Evolutionary conservation across 2,113 vertebrate species (phyloP), one percentile per base, ranked within the genome.

Genomic region (Carassius carassius): DNA sequence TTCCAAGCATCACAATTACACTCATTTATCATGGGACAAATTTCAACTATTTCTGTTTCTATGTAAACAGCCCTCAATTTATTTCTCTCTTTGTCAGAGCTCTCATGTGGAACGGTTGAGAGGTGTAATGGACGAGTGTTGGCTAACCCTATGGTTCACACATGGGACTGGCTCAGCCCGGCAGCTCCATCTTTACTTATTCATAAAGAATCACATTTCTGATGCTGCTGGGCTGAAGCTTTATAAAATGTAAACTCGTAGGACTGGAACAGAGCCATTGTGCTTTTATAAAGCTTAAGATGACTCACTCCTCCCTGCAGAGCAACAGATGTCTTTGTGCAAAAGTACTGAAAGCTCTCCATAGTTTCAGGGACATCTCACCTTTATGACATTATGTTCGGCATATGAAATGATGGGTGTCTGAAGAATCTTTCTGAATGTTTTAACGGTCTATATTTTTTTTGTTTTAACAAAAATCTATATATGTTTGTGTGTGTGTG

Each of bases 271-370:
- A 85, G 81, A 88, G 86, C 78, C 86, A 81, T 82, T 88, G 81
- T 90, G 88, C 81, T 88, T 82, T 86, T 88, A 82, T 87, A 69
- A n/a, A 7, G 78, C 49, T 78, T 56, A 85, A 77, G 84, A 29
- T 93, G 92, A 92, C 88, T 91, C 90, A 92, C 85, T 76, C 89
- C 85, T 91, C 87, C 92, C 91, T 85, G 89, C 90, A 90, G 92
- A 90, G 92, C 89, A 93, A 89, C 92, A 93, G 90, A 93, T 93
- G 92, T 90, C 90, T 89, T 76, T 49, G 84, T 89, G 86, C 86
- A 87, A 87, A 91, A 85, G 81, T 88, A 91, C 85, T 32, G 37
- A 78, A 83, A 70, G 51, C 44, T 32, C 37, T 49, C 9, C 32
- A n/a, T 78, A 62, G 35, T 44, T 79, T 79, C 77, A 63, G n/a